These are phyloP conservation scores for Neosilurus hyrtlii DNA, from an alignment of 2,797 vertebrate genomes.

Conservation along the genomic window DNA sequence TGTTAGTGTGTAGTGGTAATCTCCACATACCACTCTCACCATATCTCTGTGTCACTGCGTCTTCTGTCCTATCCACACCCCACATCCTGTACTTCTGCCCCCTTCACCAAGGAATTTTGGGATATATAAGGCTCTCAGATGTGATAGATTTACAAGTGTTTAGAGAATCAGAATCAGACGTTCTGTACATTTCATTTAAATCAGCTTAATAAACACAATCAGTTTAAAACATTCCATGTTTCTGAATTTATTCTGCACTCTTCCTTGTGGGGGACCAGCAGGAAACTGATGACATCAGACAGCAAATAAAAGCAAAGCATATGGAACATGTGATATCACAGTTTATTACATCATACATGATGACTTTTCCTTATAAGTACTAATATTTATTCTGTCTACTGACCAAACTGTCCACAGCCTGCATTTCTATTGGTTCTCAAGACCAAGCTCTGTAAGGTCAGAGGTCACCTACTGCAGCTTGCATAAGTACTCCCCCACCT, in stretches of 20 bases:
- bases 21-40: neutral
- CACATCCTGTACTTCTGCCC: neutral
- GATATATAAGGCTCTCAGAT: neutral
- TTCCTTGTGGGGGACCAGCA: neutral
- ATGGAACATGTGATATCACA: neutral
- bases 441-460: no score
- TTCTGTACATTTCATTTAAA: conserved; percentile 55
- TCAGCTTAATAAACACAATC: conserved; percentile 62
- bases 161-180: conserved; percentile 10
- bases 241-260: neutral
- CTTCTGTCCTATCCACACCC: neutral
- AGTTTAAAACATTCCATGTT: conserved; percentile 19
- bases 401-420: no score
- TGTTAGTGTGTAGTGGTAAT: neutral
- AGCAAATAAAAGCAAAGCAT: neutral
- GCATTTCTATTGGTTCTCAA: no score
- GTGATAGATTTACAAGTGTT: neutral
- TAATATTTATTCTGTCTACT: no score
- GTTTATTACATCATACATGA: neutral
- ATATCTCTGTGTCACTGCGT: neutral
- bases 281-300: neutral
- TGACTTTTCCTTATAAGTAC: neutral
- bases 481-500: no score
- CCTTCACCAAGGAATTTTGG: neutral
- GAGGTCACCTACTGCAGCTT: no score